phyloP scores from a whole-genome alignment of 2,113 vertebrate genomes.

The Uropsilus gracilis region DNA sequence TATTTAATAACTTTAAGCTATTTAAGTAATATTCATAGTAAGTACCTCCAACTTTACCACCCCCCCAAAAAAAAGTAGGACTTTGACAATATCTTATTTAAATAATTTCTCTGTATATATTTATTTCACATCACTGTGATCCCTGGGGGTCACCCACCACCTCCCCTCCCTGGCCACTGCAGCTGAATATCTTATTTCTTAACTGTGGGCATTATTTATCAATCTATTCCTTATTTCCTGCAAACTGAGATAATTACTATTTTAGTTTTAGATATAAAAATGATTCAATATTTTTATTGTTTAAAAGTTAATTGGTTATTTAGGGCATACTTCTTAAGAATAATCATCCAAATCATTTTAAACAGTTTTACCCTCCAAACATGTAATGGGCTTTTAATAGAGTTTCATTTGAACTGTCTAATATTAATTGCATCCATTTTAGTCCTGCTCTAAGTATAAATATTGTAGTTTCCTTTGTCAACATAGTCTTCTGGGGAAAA shows the following conservation, averaged over 20 bases:
- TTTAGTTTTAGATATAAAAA: conserved; percentile 27
- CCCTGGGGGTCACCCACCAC: too few relatives aligned
- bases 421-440: conserved; percentile 23
- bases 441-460: neutral
- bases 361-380: neutral
- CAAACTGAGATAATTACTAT: neutral
- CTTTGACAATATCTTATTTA: neutral
- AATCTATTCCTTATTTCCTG: neutral
- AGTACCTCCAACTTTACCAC: neutral
- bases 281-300: neutral
- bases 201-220: neutral
- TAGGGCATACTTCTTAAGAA: neutral
- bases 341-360: neutral
- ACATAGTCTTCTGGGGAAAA: neutral
- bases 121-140: too few relatives aligned
- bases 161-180: too few relatives aligned
- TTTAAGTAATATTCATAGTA: neutral
- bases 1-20: neutral
- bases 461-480: conserved; percentile 21
- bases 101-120: too few relatives aligned
- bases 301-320: neutral
- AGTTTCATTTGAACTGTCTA: conserved; percentile 14
- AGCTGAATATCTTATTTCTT: neutral
- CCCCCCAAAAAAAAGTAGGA: neutral
- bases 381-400: neutral